Evolutionary conservation across 2,888 invertebrate genomes (phyloP).

Genomic region (Deilephila elpenor): DNA sequence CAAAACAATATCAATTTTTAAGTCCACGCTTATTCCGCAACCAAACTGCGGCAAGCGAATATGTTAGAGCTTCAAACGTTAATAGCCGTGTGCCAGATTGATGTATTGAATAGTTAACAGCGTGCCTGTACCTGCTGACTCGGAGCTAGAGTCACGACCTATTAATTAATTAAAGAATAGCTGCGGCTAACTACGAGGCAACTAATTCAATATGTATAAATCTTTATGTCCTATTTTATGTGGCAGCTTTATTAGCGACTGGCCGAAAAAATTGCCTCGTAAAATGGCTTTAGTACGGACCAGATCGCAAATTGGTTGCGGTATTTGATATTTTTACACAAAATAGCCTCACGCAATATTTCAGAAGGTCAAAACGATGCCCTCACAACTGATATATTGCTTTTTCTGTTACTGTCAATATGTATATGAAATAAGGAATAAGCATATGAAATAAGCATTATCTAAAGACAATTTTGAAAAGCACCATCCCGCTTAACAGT

Average conservation of each 20-base stretch:
- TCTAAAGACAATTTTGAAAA: too few relatives aligned
- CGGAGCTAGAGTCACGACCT: slow-evolving; percentile 13
- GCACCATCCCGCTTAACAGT: too few relatives aligned
- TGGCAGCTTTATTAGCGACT: slow-evolving; percentile 15
- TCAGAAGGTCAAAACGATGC: background rate
- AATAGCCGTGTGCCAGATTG: background rate
- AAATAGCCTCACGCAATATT: background rate
- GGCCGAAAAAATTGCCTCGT: slow-evolving; percentile 11
- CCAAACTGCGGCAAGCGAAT: background rate
- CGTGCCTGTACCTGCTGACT: background rate
- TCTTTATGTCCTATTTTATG: slow-evolving; percentile 15
- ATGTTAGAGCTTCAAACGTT: slow-evolving; percentile 8
- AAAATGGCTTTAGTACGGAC: slow-evolving; percentile 7
- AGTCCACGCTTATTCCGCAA: background rate
- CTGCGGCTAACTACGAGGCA: slow-evolving; percentile 4
- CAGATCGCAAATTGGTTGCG: background rate
- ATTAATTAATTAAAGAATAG: slow-evolving; percentile 23
- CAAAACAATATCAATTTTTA: background rate
- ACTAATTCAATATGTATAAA: slow-evolving; percentile 8
- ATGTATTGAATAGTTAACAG: slow-evolving; percentile 13
- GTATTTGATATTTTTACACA: slow-evolving; percentile 1
- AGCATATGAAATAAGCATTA: too few relatives aligned
- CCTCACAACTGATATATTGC: too few relatives aligned
- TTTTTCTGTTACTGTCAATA: too few relatives aligned
- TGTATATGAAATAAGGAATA: too few relatives aligned